Evolutionary conservation across 2,113 vertebrate genomes (phyloP).

Genomic region (Zosterops japonicus): DNA sequence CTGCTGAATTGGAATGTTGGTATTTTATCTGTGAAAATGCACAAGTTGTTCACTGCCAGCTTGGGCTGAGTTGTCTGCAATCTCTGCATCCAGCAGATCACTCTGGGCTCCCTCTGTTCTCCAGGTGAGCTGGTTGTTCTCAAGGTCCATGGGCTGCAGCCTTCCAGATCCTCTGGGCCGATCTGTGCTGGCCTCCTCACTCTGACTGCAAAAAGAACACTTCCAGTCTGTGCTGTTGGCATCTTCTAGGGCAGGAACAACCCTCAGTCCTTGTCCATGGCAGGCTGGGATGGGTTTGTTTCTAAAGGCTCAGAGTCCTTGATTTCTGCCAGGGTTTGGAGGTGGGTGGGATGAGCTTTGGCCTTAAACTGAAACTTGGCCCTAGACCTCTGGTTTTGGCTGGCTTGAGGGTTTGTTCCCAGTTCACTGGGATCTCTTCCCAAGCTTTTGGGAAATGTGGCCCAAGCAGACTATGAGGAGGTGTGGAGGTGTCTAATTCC

Average conservation of each 20-base stretch:
- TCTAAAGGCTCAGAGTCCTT: background rate
- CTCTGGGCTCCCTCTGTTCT: background rate
- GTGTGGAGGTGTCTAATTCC: background rate
- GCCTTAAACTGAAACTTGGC: background rate
- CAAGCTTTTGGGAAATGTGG: background rate
- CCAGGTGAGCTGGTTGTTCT: background rate
- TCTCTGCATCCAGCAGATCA: fast-evolving
- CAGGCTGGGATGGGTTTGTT: background rate
- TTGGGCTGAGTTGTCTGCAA: background rate
- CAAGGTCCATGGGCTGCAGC: fast-evolving
- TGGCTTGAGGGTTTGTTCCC: background rate
- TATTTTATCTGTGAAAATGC: background rate
- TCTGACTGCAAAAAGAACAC: background rate
- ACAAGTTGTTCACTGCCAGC: fast-evolving
- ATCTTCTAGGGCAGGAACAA: background rate
- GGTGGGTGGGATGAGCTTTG: background rate
- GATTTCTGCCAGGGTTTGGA: background rate
- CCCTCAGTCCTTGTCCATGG: fast-evolving
- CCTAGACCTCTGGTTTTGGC: background rate
- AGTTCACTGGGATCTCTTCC: background rate
- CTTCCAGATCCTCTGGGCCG: fast-evolving
- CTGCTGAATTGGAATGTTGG: background rate
- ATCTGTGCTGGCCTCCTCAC: background rate
- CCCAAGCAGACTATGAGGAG: background rate
- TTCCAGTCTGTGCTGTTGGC: background rate